Conservation (phyloP, 2,113 vertebrate species). For the Brachypteracias leptosomus region DNA sequence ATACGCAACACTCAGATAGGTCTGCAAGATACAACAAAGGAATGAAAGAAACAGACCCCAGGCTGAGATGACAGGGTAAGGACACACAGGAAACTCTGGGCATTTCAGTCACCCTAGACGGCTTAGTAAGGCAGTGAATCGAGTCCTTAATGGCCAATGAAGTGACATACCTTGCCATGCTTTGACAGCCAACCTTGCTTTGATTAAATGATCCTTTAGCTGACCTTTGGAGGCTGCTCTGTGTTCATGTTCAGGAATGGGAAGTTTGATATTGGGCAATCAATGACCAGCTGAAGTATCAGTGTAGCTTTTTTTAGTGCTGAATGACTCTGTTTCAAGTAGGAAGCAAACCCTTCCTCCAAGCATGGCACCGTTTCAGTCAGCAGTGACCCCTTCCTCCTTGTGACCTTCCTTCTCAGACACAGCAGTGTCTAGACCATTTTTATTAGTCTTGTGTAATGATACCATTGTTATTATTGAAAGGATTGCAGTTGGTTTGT, state of each 20-base stretch:
- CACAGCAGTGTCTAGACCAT: accelerated
- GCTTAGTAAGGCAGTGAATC: accelerated
- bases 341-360: neutral
- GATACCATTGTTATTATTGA: neutral
- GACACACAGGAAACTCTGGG: neutral
- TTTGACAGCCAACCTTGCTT: neutral
- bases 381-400: neutral
- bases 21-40: accelerated
- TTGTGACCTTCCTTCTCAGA: neutral
- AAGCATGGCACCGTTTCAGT: neutral
- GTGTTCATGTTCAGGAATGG: neutral
- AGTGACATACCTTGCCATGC: neutral
- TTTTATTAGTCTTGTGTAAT: neutral
- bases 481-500: neutral
- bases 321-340: neutral
- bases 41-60: neutral
- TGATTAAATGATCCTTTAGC: neutral
- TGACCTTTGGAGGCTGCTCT: neutral
- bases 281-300: neutral
- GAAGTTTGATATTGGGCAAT: neutral
- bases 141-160: neutral
- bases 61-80: neutral
- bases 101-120: too few relatives aligned
- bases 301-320: neutral
- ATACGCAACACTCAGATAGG: neutral